Evolutionary conservation across 1,140 invertebrate species (phyloP).

Genomic region (Drosophila pruinosa): DNA sequence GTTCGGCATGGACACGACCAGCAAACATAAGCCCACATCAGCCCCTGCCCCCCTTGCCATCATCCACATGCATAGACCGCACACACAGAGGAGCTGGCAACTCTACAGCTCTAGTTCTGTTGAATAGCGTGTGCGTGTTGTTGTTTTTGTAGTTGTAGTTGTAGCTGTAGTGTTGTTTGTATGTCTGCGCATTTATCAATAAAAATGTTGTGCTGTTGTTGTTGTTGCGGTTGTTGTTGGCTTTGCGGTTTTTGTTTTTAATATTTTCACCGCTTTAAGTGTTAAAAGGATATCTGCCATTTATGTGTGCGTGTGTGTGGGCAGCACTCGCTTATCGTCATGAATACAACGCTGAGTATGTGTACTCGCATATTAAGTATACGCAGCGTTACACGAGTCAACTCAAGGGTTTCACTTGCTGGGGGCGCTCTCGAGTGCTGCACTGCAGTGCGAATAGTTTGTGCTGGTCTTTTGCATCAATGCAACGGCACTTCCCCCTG

Average conservation of each 20-base stretch:
- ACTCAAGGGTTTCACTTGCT: conserved; percentile 24
- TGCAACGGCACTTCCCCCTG: conserved; percentile 7
- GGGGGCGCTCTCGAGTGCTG: not conserved
- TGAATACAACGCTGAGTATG: conserved; percentile 62
- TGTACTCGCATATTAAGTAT: conserved; percentile 61
- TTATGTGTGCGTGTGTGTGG: conserved; percentile 44
- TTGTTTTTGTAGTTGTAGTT: too few species aligned
- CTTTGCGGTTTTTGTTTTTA: conserved; percentile 80
- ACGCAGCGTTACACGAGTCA: conserved; percentile 53
- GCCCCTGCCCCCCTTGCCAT: not conserved
- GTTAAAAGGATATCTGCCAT: conserved; percentile 80
- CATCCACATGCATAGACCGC: not conserved
- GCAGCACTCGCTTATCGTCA: conserved; percentile 59
- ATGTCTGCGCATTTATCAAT: conserved; percentile 75
- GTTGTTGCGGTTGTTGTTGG: conserved; percentile 54
- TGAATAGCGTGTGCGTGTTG: conserved; percentile 13
- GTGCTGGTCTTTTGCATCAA: conserved; percentile 29
- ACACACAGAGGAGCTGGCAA: not conserved
- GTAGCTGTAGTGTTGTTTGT: too few species aligned
- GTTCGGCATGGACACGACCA: conserved; percentile 64
- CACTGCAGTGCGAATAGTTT: conserved; percentile 8
- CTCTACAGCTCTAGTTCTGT: not conserved
- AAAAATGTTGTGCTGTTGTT: conserved; percentile 61
- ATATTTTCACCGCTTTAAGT: conserved; percentile 81
- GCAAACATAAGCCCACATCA: conserved; percentile 32